Evolutionary conservation across 2,797 vertebrate genomes (phyloP).

Genomic region (Notolabrus celidotus): DNA sequence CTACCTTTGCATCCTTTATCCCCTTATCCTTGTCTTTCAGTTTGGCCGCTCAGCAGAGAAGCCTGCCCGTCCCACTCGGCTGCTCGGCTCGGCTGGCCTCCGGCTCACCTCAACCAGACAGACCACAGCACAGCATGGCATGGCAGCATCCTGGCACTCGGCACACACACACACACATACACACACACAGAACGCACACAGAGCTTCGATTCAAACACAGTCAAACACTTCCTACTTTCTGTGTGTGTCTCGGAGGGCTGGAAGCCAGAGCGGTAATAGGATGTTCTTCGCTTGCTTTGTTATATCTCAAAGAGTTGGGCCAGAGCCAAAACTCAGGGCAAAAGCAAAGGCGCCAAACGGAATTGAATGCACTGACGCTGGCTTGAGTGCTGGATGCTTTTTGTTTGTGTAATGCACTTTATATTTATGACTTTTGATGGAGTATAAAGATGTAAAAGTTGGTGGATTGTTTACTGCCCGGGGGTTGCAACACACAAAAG

Average conservation of each 20-base stretch:
- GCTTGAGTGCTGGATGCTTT: background rate
- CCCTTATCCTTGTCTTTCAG: slow-evolving; percentile 61
- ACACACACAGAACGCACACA: slow-evolving; percentile 53
- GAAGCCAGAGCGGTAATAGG: slow-evolving; percentile 73
- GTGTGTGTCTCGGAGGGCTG: slow-evolving; percentile 51
- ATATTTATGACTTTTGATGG: background rate
- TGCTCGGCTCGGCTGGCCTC: slow-evolving; percentile 53
- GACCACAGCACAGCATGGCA: slow-evolving; percentile 71
- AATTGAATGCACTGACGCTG: background rate
- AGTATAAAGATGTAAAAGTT: background rate
- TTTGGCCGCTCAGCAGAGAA: slow-evolving; percentile 42
- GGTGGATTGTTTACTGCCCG: background rate
- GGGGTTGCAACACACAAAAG: too few species aligned
- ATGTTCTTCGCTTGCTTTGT: slow-evolving; percentile 70
- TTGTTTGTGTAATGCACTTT: background rate
- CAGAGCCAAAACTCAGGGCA: slow-evolving; percentile 20
- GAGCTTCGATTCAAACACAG: slow-evolving; percentile 74
- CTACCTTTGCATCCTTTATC: slow-evolving; percentile 22
- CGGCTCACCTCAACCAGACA: slow-evolving; percentile 66
- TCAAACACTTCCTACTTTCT: slow-evolving; percentile 61
- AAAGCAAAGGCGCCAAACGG: background rate
- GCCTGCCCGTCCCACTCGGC: slow-evolving; percentile 59
- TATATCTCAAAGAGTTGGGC: slow-evolving; percentile 50
- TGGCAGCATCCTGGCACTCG: slow-evolving; percentile 64
- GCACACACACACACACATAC: slow-evolving; percentile 38